Conservation (phyloP, 2,888 invertebrate species). For the Byasa hedistus region DNA sequence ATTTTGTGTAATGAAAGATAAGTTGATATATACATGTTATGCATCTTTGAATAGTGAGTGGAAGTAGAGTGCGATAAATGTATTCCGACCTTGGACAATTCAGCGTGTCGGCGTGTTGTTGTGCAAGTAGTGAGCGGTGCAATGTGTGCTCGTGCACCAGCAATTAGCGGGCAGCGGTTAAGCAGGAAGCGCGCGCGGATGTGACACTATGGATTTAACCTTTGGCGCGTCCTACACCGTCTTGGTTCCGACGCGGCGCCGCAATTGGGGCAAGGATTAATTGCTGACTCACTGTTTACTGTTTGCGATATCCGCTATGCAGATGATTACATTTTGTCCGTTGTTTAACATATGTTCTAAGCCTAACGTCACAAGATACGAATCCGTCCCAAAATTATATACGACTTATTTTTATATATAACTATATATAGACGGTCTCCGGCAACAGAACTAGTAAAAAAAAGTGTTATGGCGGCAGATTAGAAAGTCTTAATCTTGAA, state of each 20-base stretch:
- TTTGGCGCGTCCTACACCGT: constrained; percentile 71
- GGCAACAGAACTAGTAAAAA: too few species aligned
- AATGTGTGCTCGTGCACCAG: constrained; percentile 49
- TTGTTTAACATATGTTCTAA: not conserved
- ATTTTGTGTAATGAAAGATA: too few species aligned
- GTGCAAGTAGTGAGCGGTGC: constrained; percentile 33
- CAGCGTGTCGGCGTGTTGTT: not conserved
- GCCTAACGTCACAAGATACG: too few species aligned
- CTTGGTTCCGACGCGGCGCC: constrained; percentile 58
- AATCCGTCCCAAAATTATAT: too few species aligned
- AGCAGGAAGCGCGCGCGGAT: constrained; percentile 75
- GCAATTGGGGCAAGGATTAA: constrained; percentile 53
- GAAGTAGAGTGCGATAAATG: not conserved
- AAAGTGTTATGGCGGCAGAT: too few species aligned
- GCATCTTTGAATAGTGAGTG: too few species aligned
- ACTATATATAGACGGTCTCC: too few species aligned
- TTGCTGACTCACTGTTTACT: constrained; percentile 47
- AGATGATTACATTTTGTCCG: not conserved
- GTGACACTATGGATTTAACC: constrained; percentile 76
- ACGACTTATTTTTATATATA: too few species aligned
- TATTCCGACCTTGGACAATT: constrained; percentile 24
- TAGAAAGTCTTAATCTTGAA: too few species aligned
- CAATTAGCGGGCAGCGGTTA: constrained; percentile 65
- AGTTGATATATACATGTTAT: too few species aligned
- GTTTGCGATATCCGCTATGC: constrained; percentile 16